These are phyloP conservation scores for Eupsilia transversa DNA, from an alignment of 2,888 invertebrate species.

Conservation along the genomic window DNA sequence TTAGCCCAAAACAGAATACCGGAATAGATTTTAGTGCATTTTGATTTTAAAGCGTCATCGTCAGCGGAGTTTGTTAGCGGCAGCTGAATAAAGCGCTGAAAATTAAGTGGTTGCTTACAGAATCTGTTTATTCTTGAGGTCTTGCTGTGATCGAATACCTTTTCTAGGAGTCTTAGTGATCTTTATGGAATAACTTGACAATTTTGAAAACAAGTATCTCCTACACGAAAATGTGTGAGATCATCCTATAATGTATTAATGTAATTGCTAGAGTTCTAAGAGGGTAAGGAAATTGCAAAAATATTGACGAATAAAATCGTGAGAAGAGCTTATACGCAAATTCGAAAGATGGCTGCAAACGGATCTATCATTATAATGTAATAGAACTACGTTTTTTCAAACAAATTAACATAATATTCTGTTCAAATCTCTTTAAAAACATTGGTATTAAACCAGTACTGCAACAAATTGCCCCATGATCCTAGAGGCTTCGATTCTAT, in stretches of 20 bases:
- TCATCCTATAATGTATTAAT: not conserved
- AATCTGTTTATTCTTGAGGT: not conserved
- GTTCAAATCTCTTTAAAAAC: constrained; percentile 20
- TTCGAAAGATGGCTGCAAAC: not conserved
- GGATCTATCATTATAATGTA: not conserved
- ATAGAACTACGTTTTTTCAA: not conserved
- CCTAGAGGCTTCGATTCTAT: constrained; percentile 48
- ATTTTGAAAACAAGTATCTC: not conserved
- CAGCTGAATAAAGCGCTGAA: constrained; percentile 25
- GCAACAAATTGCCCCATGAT: constrained; percentile 51
- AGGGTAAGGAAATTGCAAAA: not conserved
- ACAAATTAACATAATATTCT: not conserved
- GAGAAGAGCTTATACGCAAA: not conserved
- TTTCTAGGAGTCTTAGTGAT: not conserved
- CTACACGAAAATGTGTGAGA: not conserved
- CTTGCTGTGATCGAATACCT: not conserved
- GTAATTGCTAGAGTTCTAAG: not conserved
- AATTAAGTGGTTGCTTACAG: not conserved
- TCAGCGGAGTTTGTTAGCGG: constrained; percentile 12
- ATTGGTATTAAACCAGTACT: constrained; percentile 38
- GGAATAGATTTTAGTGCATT: constrained; percentile 55
- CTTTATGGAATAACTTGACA: no score
- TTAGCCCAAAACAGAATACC: constrained; percentile 58
- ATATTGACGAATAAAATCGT: not conserved
- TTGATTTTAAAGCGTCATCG: constrained; percentile 41